Percentiles rank a stretch among this genome's conserved stretches.
phyloP scores from a whole-genome alignment of 2,888 invertebrate species.

The Tetramorium bicarinatum region DNA sequence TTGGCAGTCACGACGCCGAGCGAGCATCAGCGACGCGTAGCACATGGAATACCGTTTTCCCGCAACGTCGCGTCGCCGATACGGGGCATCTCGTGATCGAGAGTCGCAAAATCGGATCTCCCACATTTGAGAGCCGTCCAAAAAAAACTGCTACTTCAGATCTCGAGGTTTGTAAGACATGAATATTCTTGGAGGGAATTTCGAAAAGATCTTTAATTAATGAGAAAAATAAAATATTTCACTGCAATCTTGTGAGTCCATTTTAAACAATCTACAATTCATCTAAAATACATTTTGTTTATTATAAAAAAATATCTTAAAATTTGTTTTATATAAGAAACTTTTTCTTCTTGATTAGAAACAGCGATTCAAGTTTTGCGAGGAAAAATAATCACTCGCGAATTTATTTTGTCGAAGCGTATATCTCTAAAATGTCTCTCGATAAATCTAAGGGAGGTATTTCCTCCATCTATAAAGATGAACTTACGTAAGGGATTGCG shows the following conservation, averaged over 20 bases:
- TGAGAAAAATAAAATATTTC: not conserved
- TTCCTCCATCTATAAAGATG: slow-evolving; percentile 15
- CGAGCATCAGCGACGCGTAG: slow-evolving; percentile 56
- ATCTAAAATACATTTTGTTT: not conserved
- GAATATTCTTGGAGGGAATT: not conserved
- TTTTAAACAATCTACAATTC: not conserved
- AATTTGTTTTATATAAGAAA: not conserved
- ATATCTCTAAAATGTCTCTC: not conserved
- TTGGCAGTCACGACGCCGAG: slow-evolving; percentile 82
- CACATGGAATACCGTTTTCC: slow-evolving; percentile 41
- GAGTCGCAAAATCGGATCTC: slow-evolving; percentile 12
- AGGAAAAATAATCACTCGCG: not conserved
- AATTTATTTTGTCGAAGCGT: not conserved
- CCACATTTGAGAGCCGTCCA: too few species aligned
- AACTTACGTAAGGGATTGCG: slow-evolving; percentile 37
- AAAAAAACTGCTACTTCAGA: not conserved
- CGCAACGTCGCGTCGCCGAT: not conserved
- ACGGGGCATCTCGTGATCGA: not conserved
- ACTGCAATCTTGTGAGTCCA: not conserved
- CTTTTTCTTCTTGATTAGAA: not conserved
- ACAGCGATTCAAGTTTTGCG: not conserved
- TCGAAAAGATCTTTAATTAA: not conserved
- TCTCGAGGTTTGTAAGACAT: not conserved
- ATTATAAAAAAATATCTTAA: not conserved
- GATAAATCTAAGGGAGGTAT: not conserved